Percentiles rank a stretch among this genome's conserved stretches.
Conservation (phyloP, 1,140 invertebrate genomes). For the Zaprionus ornatus region DNA sequence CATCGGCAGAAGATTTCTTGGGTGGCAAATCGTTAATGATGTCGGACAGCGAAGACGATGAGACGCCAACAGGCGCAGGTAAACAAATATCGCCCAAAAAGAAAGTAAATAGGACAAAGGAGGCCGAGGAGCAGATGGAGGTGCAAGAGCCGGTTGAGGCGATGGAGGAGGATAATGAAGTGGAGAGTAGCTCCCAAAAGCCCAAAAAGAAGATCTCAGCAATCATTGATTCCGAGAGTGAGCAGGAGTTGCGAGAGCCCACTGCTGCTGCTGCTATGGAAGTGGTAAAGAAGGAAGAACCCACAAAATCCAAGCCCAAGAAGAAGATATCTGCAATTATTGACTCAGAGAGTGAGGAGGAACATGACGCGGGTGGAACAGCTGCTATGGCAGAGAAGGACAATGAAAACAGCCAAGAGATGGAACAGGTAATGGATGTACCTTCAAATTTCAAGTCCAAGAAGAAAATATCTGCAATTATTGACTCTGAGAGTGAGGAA, state of each 20-base stretch:
- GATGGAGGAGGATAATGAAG: background rate
- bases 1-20: constrained; percentile 70
- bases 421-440: background rate
- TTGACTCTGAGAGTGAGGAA: constrained; percentile 53
- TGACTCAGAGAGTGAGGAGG: constrained; percentile 29
- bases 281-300: too few relatives aligned
- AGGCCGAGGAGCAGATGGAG: constrained; percentile 6
- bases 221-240: constrained; percentile 34
- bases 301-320: background rate
- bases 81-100: constrained; percentile 30
- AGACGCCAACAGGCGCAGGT: background rate
- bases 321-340: constrained; percentile 32
- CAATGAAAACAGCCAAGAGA: background rate
- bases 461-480: constrained; percentile 49
- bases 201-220: constrained; percentile 21
- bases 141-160: background rate
- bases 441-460: background rate
- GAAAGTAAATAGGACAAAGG: constrained; percentile 11
- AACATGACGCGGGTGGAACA: background rate
- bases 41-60: constrained; percentile 72
- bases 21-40: constrained; percentile 68
- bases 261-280: background rate
- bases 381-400: background rate
- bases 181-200: background rate
- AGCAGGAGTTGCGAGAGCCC: background rate